Conservation (phyloP, 2,113 vertebrate genomes). For the Zootoca vivipara region DNA sequence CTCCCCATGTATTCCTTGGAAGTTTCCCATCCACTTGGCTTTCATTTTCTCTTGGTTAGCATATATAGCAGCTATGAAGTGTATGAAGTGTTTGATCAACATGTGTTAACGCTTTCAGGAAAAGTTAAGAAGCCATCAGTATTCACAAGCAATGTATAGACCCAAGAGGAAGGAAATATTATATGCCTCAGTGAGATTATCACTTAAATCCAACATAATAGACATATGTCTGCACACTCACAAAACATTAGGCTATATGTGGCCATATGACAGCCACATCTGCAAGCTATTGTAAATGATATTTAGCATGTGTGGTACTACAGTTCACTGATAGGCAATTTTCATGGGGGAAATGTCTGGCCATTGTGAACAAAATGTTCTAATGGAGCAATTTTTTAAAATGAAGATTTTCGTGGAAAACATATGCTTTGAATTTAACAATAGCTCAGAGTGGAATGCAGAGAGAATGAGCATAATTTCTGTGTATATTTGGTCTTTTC, state of each 20-base stretch:
- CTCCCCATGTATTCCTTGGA: background rate
- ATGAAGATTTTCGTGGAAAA: background rate
- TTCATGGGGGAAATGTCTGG: background rate
- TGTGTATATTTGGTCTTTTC: background rate
- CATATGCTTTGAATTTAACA: background rate
- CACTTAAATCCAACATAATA: constrained; percentile 22
- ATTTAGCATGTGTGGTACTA: background rate
- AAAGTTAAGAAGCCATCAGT: background rate
- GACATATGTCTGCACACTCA: background rate
- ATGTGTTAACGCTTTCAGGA: background rate
- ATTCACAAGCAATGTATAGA: background rate
- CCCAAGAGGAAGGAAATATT: constrained; percentile 4
- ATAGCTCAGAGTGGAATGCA: background rate
- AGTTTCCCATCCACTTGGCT: background rate
- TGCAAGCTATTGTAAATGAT: constrained; percentile 2
- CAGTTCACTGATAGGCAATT: background rate
- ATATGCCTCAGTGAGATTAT: background rate
- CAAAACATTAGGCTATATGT: background rate
- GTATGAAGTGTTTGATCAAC: background rate
- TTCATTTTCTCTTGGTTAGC: background rate
- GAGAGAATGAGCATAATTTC: background rate
- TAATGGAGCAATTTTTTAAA: background rate
- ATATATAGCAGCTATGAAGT: background rate
- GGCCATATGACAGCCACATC: background rate
- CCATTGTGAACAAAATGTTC: background rate